Evolutionary conservation across 2,888 invertebrate genomes (phyloP).

Genomic region (Xylophagus ater): DNA sequence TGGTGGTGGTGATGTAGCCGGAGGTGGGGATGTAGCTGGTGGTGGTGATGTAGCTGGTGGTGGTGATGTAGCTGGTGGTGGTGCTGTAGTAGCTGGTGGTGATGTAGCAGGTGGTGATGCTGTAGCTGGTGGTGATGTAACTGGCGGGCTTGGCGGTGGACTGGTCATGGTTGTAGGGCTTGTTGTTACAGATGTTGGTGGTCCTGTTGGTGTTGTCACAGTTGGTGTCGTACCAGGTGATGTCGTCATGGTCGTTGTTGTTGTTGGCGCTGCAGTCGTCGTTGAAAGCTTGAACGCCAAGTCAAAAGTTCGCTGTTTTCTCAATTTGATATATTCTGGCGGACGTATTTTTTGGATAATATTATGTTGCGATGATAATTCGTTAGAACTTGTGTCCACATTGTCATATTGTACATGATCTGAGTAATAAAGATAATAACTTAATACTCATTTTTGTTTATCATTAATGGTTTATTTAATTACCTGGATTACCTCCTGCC

Average conservation of each 20-base stretch:
- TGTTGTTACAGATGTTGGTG: conserved; percentile 3
- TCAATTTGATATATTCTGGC: background rate
- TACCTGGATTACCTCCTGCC: background rate
- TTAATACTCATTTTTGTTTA: no score
- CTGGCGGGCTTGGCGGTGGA: conserved; percentile 1
- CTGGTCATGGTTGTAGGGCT: conserved; percentile 1
- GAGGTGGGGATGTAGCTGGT: background rate
- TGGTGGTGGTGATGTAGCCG: background rate
- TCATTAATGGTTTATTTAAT: no score
- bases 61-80: conserved; percentile 1
- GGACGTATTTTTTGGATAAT: no score
- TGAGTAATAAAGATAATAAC: no score
- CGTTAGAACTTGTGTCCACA: no score
- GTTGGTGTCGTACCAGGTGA: conserved; percentile 7
- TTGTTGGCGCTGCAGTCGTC: conserved; percentile 1
- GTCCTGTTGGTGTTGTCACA: conserved; percentile 4
- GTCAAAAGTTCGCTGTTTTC: no score
- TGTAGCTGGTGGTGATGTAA: background rate
- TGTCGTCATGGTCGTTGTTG: conserved; percentile 1
- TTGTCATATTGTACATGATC: no score
- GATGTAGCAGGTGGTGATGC: conserved; percentile 4
- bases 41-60: background rate
- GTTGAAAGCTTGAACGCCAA: background rate
- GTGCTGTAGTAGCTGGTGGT: conserved; percentile 1
- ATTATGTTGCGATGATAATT: no score